These are phyloP conservation scores for Loris lydekkerianus DNA, from an alignment of 2,797 vertebrate genomes.

Conservation along the genomic window DNA sequence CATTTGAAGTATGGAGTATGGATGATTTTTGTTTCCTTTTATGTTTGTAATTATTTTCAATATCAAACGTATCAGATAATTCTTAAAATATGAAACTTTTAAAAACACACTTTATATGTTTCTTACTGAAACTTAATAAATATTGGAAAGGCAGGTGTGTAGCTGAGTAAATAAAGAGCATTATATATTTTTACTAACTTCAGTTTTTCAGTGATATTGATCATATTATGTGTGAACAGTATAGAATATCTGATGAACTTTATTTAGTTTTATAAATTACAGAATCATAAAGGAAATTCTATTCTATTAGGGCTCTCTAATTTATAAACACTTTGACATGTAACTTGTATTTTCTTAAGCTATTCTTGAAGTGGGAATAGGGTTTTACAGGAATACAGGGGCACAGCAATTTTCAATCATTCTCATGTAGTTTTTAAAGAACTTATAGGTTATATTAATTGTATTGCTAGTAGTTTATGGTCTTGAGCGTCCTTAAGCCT, in stretches of 20 bases:
- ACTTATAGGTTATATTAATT: neutral
- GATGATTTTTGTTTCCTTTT: conserved; percentile 2
- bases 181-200: neutral
- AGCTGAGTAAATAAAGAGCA: neutral
- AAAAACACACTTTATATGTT: neutral
- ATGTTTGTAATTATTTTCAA: neutral
- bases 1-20: neutral
- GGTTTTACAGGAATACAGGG: neutral
- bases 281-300: neutral
- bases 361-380: neutral
- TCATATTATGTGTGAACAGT: neutral
- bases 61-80: neutral
- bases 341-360: neutral
- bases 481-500: neutral
- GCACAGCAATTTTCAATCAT: neutral
- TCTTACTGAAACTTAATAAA: neutral
- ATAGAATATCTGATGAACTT: neutral
- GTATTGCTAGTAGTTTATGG: neutral
- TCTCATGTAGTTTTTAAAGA: neutral
- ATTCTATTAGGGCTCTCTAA: neutral
- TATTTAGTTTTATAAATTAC: neutral
- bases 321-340: neutral
- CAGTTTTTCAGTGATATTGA: conserved; percentile 6
- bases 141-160: neutral
- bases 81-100: neutral